Percentiles rank a stretch among this genome's conserved stretches.
phyloP scores from a whole-genome alignment of 2,888 invertebrate species.

The Craniophora ligustri region DNA sequence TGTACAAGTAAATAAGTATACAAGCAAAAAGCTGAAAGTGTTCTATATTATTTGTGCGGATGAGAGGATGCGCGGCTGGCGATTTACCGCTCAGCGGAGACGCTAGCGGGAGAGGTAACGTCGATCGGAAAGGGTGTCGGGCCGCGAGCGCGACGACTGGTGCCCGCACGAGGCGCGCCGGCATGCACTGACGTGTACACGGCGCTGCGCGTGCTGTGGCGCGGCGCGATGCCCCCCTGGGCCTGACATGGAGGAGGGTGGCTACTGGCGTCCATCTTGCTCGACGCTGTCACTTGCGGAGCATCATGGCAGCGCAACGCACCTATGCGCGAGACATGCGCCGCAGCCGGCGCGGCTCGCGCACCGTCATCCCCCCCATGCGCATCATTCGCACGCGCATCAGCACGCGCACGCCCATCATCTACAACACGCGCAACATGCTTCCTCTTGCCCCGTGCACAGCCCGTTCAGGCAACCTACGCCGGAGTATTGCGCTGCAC shows the following conservation, averaged over 20 bases:
- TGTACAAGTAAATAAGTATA: no score
- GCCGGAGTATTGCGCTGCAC: slow-evolving; percentile 85
- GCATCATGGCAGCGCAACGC: slow-evolving; percentile 84
- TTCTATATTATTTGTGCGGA: slow-evolving; percentile 65
- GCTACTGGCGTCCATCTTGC: slow-evolving; percentile 86
- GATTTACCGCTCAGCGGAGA: slow-evolving; percentile 76
- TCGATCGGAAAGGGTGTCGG: slow-evolving; percentile 86
- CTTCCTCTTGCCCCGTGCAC: slow-evolving; percentile 91
- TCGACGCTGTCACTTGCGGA: slow-evolving; percentile 85
- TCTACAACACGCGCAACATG: slow-evolving; percentile 79
- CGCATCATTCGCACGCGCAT: slow-evolving; percentile 81
- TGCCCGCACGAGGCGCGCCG: slow-evolving; percentile 87
- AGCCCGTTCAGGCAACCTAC: slow-evolving; percentile 91
- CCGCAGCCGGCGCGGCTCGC: slow-evolving; percentile 78
- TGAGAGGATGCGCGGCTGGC: slow-evolving; percentile 82
- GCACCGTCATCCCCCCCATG: slow-evolving; percentile 81
- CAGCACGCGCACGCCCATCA: slow-evolving; percentile 83
- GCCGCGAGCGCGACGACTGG: slow-evolving; percentile 87
- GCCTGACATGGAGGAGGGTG: slow-evolving; percentile 87
- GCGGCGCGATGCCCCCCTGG: slow-evolving; percentile 85
- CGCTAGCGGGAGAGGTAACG: slow-evolving; percentile 73
- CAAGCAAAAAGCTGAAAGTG: slow-evolving; percentile 50
- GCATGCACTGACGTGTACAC: slow-evolving; percentile 86
- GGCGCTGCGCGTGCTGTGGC: slow-evolving; percentile 88
- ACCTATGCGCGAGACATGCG: slow-evolving; percentile 83